Conservation (phyloP, 1,140 invertebrate species). For the Drosophila equinoxialis region DNA sequence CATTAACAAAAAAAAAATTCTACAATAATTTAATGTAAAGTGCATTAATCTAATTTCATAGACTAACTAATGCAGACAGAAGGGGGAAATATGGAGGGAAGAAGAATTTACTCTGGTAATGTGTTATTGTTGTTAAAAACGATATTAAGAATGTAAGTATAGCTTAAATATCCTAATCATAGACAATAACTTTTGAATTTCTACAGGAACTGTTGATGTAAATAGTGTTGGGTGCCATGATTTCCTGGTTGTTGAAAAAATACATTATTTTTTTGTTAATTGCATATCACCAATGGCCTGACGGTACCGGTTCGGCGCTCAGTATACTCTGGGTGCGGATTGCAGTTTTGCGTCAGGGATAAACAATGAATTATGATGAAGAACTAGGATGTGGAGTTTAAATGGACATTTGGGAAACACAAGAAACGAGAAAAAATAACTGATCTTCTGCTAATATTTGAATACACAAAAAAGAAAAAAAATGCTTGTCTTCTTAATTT, state of each 20-base stretch:
- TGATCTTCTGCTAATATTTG: no score
- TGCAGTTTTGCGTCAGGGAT: background rate
- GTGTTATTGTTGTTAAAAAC: background rate
- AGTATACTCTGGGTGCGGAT: background rate
- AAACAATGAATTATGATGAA: background rate
- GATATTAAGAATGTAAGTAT: background rate
- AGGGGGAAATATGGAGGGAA: background rate
- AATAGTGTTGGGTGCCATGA: background rate
- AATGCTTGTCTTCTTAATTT: no score
- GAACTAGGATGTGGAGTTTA: no score
- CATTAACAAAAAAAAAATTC: background rate
- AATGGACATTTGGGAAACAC: no score
- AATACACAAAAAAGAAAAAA: no score
- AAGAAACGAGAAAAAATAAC: no score
- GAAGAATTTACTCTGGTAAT: background rate
- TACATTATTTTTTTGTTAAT: no score
- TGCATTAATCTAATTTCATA: no score
- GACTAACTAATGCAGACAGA: background rate
- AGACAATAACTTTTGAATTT: no score
- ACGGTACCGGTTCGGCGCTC: background rate
- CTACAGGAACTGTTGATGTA: background rate
- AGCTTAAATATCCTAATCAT: no score
- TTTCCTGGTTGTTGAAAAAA: background rate
- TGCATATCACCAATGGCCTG: background rate
- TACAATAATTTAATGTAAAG: background rate